phyloP scores from a whole-genome alignment of 2,113 vertebrate species.

The Mesitornis unicolor region DNA sequence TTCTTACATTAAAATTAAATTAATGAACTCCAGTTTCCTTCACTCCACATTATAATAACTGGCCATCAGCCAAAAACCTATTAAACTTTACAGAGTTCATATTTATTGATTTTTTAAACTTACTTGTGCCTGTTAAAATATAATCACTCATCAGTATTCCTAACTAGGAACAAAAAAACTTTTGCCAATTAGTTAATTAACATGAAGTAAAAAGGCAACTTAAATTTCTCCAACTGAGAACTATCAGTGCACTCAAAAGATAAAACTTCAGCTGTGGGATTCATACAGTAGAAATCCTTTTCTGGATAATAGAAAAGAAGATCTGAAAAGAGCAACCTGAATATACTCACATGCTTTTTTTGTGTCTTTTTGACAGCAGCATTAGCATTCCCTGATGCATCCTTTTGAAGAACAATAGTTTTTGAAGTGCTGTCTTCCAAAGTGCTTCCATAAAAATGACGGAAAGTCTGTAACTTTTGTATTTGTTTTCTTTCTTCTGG shows the following conservation, averaged over 20 bases:
- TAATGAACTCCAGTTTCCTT: not conserved
- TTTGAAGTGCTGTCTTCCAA: not conserved
- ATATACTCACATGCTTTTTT: not conserved
- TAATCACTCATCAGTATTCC: not conserved
- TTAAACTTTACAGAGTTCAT: not conserved
- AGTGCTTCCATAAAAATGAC: conserved; percentile 28
- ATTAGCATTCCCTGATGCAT: not conserved
- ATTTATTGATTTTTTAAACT: not conserved
- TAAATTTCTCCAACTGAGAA: not conserved
- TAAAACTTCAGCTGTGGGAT: not conserved
- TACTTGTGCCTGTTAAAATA: not conserved
- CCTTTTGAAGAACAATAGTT: not conserved
- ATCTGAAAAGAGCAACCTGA: not conserved
- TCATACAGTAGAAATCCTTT: not conserved
- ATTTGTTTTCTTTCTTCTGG: not conserved
- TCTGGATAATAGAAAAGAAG: not conserved
- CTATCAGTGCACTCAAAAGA: not conserved
- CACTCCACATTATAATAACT: not conserved
- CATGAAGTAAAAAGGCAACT: not conserved
- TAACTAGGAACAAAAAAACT: not conserved
- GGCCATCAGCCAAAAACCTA: not conserved
- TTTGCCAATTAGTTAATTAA: not conserved
- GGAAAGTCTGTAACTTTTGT: conserved; percentile 39
- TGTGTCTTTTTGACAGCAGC: not conserved
- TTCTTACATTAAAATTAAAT: not conserved